A percentile compares a stretch with the other conserved stretches of the same genome.
phyloP scores from a whole-genome alignment of 1,140 invertebrate species.

The Drosophila miranda region DNA sequence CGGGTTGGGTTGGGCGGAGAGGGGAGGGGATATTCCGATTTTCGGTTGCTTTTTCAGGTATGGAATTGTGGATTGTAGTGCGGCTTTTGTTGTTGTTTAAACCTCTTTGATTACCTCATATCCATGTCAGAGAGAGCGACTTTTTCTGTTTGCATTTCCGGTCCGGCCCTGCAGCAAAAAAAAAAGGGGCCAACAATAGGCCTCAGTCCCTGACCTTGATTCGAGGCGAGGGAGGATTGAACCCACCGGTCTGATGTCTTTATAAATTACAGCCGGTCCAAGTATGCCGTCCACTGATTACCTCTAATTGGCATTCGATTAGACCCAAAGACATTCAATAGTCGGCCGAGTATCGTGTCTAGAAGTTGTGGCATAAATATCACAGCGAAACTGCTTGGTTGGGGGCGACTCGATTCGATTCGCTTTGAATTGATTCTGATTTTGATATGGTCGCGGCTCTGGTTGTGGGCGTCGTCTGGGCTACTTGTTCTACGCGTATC shows the following conservation, averaged over 20 bases:
- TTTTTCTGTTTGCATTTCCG: slow-evolving; percentile 65
- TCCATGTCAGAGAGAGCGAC: slow-evolving; percentile 55
- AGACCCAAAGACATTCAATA: slow-evolving; percentile 17
- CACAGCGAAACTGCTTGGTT: slow-evolving; percentile 6
- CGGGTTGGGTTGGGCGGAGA: too few species aligned
- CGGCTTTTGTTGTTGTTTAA: slow-evolving; percentile 70
- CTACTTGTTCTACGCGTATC: slow-evolving; percentile 43
- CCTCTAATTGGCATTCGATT: slow-evolving; percentile 57
- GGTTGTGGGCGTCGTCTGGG: slow-evolving; percentile 32
- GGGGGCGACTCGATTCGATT: slow-evolving; percentile 34
- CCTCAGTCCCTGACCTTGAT: slow-evolving; percentile 8
- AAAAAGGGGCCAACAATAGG: slow-evolving; percentile 21
- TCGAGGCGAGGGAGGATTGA: slow-evolving; percentile 28
- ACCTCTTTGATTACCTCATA: slow-evolving; percentile 75
- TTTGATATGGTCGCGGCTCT: neutral
- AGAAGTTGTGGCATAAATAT: slow-evolving; percentile 47
- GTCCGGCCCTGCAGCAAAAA: slow-evolving; percentile 17
- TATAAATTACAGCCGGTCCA: slow-evolving; percentile 36
- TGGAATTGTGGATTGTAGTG: slow-evolving; percentile 11
- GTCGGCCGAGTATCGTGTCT: neutral
- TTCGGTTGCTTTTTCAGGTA: neutral
- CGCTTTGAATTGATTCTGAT: slow-evolving; percentile 2
- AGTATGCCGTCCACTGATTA: slow-evolving; percentile 49
- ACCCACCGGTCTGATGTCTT: neutral
- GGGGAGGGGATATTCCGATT: slow-evolving; percentile 4